Evolutionary conservation across 2,797 vertebrate genomes (phyloP), one percentile per base, ranked within the genome.

Genomic region (Liparis tanakae): DNA sequence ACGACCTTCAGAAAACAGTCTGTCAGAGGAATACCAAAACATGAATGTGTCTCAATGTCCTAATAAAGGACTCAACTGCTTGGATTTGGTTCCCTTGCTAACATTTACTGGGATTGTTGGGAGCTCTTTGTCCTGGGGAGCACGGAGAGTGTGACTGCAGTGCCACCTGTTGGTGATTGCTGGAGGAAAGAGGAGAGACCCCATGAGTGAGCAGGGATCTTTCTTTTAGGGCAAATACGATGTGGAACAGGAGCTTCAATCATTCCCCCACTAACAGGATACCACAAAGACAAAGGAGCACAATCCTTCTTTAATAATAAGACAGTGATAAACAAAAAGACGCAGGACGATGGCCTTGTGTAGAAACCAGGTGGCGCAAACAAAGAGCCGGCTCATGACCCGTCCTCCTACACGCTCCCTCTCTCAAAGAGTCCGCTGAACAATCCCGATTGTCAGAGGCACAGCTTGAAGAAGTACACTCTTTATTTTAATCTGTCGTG

Each of bases 111-210:
- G 63, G 64, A 33, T 17, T 72, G 65, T 62, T 36, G 34, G 20
- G 64, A 17, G 58, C 70, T 78, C 86, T 90, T 89, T 89, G 89
- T 90, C 84, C 82, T 53, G 65, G 62, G 18, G 58, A 69, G 60
- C 44, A 10, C 2, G 50, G 72, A 85, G 53, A 78, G 70, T 71
- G 79, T 79, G 83, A 77, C 88, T 76, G 46, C 85, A 93, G 90
- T 87, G 87, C 90, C 92, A 84, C 87, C 93, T 92, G 85, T 91
- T 80, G 91, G 67, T 77, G 44, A 33, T 0, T 37, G 43, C 10
- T 17, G 41, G 7, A 7, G 15, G 18, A 43, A 44, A 33, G 50
- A 62, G 60, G 51, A 72, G 62, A 72, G 62, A 75, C 14, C 34
- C 54, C 46, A 1, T 51, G 60, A 56, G 30, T 68, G 58, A 58